phyloP scores from a whole-genome alignment of 92 coral and sea anemone genomes.

The Muricea muricata region DNA sequence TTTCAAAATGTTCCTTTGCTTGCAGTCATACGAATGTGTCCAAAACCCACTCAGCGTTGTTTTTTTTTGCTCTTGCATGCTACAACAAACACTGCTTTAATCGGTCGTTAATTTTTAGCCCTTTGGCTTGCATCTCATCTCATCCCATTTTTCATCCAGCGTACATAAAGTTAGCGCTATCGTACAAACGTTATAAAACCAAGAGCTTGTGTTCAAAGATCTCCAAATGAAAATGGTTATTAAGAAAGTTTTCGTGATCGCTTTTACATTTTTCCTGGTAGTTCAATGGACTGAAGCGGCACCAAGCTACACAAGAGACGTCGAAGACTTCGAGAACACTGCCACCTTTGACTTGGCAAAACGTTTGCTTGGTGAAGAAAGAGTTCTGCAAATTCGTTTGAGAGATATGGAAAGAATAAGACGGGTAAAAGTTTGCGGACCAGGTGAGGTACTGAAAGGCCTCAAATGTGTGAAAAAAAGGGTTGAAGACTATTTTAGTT shows the following conservation, averaged over 20 bases:
- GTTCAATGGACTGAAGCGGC: not conserved
- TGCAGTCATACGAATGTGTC: too few species aligned
- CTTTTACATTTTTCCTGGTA: not conserved
- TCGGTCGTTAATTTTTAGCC: too few species aligned
- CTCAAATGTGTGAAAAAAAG: too few species aligned
- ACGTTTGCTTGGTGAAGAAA: not conserved
- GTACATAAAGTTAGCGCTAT: not conserved
- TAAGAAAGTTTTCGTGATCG: not conserved
- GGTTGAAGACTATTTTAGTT: too few species aligned
- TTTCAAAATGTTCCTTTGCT: too few species aligned
- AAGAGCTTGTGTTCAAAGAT: not conserved
- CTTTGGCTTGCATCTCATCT: too few species aligned
- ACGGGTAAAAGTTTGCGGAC: too few species aligned
- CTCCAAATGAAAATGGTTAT: not conserved
- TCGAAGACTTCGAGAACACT: not conserved
- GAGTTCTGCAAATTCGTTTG: not conserved
- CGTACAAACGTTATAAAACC: not conserved
- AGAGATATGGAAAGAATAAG: not conserved
- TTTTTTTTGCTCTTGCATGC: too few species aligned
- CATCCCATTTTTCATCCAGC: too few species aligned
- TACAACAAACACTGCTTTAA: too few species aligned
- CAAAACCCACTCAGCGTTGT: too few species aligned
- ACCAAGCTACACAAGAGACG: not conserved
- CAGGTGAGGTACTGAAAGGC: too few species aligned
- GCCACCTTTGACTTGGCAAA: not conserved